Percentiles rank a stretch among this genome's conserved stretches.
phyloP scores from a whole-genome alignment of 2,113 vertebrate species.

The Mohoua ochrocephala region DNA sequence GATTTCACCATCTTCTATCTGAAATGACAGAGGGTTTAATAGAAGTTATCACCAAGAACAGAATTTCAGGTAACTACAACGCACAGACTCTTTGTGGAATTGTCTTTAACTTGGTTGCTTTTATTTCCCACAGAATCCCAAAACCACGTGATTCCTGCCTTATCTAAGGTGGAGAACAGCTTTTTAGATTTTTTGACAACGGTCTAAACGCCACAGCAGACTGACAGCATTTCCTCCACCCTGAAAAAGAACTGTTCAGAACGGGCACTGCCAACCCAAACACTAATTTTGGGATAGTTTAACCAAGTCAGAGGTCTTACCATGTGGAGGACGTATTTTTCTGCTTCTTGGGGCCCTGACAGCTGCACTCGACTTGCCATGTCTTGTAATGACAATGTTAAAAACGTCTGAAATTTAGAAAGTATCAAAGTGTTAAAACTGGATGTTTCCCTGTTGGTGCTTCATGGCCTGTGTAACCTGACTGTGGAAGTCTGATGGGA shows the following conservation, averaged over 20 bases:
- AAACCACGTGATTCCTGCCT: neutral
- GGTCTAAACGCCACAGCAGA: neutral
- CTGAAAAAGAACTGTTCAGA: neutral
- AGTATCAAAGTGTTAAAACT: neutral
- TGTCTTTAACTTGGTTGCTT: neutral
- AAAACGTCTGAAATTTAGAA: slow-evolving; percentile 86
- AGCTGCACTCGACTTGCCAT: slow-evolving; percentile 98
- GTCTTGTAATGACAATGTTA: slow-evolving; percentile 98
- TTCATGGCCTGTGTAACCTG: neutral
- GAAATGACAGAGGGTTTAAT: slow-evolving; percentile 2
- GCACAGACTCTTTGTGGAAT: neutral
- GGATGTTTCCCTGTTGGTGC: neutral
- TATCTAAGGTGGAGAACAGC: neutral
- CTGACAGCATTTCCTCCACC: neutral
- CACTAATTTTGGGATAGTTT: neutral
- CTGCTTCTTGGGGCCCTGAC: slow-evolving; percentile 93
- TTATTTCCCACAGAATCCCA: neutral
- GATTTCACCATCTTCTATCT: slow-evolving; percentile 99
- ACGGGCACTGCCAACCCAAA: neutral
- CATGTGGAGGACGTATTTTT: slow-evolving; percentile 99
- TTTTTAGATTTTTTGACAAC: neutral
- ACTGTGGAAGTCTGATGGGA: neutral
- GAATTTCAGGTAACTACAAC: neutral
- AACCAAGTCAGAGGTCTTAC: slow-evolving; percentile 69
- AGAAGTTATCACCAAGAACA: neutral